Conservation (phyloP, 2,797 vertebrate genomes). For the Melanotaenia nigrans region DNA sequence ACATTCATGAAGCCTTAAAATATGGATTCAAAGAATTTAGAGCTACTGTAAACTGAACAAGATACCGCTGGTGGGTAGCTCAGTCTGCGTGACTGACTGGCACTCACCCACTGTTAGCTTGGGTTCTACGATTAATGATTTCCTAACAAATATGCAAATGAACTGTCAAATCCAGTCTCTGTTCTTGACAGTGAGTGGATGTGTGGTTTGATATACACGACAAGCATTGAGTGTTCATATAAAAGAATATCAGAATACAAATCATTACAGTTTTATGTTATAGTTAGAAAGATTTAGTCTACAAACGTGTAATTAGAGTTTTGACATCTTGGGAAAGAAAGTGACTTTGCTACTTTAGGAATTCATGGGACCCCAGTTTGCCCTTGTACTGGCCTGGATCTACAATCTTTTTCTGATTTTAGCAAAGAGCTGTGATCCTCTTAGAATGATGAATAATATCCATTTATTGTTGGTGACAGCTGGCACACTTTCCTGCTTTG, state of each 20-base stretch:
- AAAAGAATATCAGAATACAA: not conserved
- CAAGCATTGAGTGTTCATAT: not conserved
- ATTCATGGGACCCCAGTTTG: not conserved
- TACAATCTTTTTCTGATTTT: not conserved
- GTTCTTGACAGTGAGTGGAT: too few species aligned
- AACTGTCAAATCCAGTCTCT: not conserved
- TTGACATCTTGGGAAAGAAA: too few species aligned
- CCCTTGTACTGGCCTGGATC: not conserved
- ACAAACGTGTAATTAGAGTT: too few species aligned
- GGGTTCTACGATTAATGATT: too few species aligned
- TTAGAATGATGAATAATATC: not conserved
- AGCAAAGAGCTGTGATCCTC: not conserved
- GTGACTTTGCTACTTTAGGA: not conserved
- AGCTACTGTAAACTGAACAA: too few species aligned
- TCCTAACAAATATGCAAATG: too few species aligned
- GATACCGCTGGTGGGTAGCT: too few species aligned
- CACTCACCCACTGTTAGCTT: too few species aligned
- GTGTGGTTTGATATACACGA: not conserved
- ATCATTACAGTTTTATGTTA: too few species aligned
- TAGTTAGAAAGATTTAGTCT: too few species aligned
- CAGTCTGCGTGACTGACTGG: too few species aligned
- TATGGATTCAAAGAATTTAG: too few species aligned
- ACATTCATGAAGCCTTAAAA: not conserved
- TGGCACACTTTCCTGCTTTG: not conserved
- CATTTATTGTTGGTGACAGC: not conserved